Base-by-base conservation (phyloP, 1,140 invertebrate genomes). In the Euura lappo region DNA sequence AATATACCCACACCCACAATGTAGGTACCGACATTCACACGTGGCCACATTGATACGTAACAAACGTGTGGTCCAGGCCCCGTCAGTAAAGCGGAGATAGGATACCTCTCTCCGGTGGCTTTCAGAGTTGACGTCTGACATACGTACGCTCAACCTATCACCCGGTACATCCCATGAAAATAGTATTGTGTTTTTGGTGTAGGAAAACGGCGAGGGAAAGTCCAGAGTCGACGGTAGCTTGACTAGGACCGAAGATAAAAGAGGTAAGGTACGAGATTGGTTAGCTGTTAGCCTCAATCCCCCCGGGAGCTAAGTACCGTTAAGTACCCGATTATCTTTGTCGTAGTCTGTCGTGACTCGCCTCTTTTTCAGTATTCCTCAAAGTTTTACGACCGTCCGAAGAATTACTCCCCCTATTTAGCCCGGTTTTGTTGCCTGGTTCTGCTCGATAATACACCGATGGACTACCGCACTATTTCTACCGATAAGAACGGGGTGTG, bases 291-390 rank as follows among this genome's bases (percentile, higher is more conserved):
- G 13, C 44, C 67, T 44, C 44, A 11, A 28, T 11, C 67, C 67
- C 44, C 67, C 42, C 7, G 8, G 67, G 42, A 45, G 67, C 67
- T 45, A 45, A 70, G 69, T 45, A 51, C 69, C 45, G 69, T 45
- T 70, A 51, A 60, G 51, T 60, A 60, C 51, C 51, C 51, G 51
- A 60, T 60, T 60, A 60, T 60, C 51, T 60, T 60, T n/a, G 51
- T 60, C 51, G 51, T n/a, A 60, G 51, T 60, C 51, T 60, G 51
- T 8, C 51, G 51, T 60, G 51, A 60, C 51, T 60, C 51, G 51
- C 51, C 51, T 8, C 51, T 60, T 60, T 11, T 60, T 60, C 13
- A 28, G 28, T 28, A 28, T 28, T 28, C 28, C 28, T 28, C 28
- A 60, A 60, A 60, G 8, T 60, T 60, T 60, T 60, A 60, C 51